Evolutionary conservation across 1,140 invertebrate species (phyloP), one percentile per base, ranked within the genome.

Genomic region (Tetramorium alpestre): DNA sequence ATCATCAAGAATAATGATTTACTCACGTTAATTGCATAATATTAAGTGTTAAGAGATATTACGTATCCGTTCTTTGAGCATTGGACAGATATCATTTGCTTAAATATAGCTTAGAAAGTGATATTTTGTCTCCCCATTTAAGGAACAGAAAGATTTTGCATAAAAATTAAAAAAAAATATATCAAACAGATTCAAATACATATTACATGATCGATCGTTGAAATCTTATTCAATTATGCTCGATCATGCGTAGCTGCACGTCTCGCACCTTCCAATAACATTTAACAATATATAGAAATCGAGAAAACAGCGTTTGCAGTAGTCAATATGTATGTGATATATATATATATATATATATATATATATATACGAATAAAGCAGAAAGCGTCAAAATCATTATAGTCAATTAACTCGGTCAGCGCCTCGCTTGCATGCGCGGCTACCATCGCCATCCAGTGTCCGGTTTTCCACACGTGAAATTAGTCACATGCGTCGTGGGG

Each of bases 341-440:
- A 82, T 18, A 72, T 82, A 33, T 18, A 72, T 82, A 33, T 18
- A 72, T 82, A 33, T 18, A 72, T 82, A 33, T n/a, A n/a, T n/a
- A 16, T 62, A n/a, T 82, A 82, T 18, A 72, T 82, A 33, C 33
- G 49, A 73, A 73, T 73, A 84, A 81, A 84, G 80, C 54, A 60
- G 18, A 73, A 84, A 82, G 51, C 51, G 13, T 82, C 22, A 60
- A 84, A 56, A 82, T 82, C 67, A 84, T 25, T 44, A 73, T 13
- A 49, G 13, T 60, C 13, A 56, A 84, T 49, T 60, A 84, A 73
- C 47, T 84, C 54, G 67, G 18, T 13, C 41, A 58, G 16, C n/a
- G 33, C 6, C 22, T 62, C 49, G 58, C 25, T 25, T 49, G n/a
- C 18, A 11, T 18, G 22, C n/a, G 54, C 38, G 38, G 28, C 3